Base-by-base conservation (phyloP, 2,113 vertebrate species). In the Chloebia gouldiae region DNA sequence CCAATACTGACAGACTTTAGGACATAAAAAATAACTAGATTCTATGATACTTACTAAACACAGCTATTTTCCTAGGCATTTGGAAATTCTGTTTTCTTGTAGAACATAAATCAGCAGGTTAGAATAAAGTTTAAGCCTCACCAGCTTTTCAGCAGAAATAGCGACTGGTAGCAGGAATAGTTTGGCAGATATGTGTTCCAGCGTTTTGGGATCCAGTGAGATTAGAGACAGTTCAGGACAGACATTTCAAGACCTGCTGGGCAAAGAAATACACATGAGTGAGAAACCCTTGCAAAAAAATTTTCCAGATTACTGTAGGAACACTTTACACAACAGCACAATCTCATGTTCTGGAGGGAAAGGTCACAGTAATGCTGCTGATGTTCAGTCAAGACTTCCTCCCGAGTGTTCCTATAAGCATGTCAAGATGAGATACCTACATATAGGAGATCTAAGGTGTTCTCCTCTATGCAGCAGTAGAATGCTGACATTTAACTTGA, bases 401-500 rank as follows among this genome's bases (percentile, higher is more conserved):
- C 40, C 12, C 1, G 0, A 60, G 14, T 6, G 2, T 22, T 84
- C 22, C 2, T 37, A 10, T n/a, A 20, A 59, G 17, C 12, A 24
- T 50, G 31, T 42, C 31, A 79, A 54, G 14, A 59, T 20, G 10
- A 78, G 24, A 53, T 10, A 37, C 12, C 16, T 47, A 4, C 6
- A 14, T 61, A 24, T 40, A 35, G 51, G 44, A 78, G 4, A 33
- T 64, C 31, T 40, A 17, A 70, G 42, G 13, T 90, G 9, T 51
- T 75, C 33, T 78, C 23, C 23, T 63, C 31, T 33, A 10, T 10
- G 4, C 25, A 13, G 35, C 23, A 14, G 24, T 6, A 75, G 65
- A 69, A 89, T 18, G 45, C 16, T 92, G 61, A 75, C 25, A 84
- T 81, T 70, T 86, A 63, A 10, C 86, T 71, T 92, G 22, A 19